Percentiles rank a stretch among this genome's conserved stretches.
Conservation (phyloP, 1,140 invertebrate species). For the Hyles euphorbiae region DNA sequence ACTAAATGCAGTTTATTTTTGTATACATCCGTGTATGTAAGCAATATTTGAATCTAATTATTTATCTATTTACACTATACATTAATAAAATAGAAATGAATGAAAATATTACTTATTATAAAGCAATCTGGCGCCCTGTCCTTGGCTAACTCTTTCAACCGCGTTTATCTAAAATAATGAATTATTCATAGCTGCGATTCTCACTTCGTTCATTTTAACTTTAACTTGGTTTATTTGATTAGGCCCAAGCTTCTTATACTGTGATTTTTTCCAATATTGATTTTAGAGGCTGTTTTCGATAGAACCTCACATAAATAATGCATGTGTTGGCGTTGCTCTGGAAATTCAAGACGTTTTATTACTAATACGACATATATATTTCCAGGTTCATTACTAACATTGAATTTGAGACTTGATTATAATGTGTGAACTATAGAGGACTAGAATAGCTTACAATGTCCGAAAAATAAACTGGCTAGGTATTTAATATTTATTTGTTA, state of each 20-base stretch:
- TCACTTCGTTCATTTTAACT: conserved; percentile 42
- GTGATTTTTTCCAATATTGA: conserved; percentile 32
- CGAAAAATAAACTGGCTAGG: no score
- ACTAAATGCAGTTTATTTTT: no score
- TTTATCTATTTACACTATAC: no score
- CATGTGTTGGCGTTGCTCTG: conserved; percentile 17
- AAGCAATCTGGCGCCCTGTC: neutral
- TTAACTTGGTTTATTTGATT: conserved; percentile 43
- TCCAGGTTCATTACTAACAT: neutral
- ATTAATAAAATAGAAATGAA: no score
- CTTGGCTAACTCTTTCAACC: conserved; percentile 2
- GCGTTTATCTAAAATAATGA: conserved; percentile 35
- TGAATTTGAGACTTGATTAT: no score
- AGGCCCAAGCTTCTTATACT: conserved; percentile 30
- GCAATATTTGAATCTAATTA: no score
- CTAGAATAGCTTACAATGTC: no score
- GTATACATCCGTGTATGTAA: no score
- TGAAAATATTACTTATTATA: no score
- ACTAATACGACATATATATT: conserved; percentile 12
- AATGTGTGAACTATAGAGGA: no score
- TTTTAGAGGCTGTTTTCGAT: conserved; percentile 26
- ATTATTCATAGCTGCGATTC: conserved; percentile 34
- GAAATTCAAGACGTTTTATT: conserved; percentile 22
- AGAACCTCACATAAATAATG: conserved; percentile 31
- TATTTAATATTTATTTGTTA: no score